Percentiles rank a stretch among this genome's conserved stretches.
Evolutionary conservation across 2,797 vertebrate species (phyloP).

Genomic region (Hemitrygon akajei): DNA sequence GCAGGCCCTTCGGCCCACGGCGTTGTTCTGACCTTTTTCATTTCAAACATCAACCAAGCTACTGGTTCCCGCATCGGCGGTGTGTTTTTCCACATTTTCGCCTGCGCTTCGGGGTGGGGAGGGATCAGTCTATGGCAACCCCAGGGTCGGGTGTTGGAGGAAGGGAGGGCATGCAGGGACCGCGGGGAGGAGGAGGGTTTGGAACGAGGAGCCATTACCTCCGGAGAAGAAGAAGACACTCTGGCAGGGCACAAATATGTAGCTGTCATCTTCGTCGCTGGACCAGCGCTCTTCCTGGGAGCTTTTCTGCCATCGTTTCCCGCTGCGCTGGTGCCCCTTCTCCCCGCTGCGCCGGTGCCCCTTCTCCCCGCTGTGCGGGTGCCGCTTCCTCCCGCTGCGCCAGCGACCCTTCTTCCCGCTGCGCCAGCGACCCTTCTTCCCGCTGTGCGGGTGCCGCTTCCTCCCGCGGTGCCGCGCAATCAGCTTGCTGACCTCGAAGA

Average conservation of each 20-base stretch:
- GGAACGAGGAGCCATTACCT: constrained; percentile 64
- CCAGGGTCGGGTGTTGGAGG: too few species aligned
- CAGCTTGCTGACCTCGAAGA: constrained; percentile 62
- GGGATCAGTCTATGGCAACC: too few species aligned
- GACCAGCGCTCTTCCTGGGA: constrained; percentile 42
- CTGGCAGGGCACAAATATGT: constrained; percentile 65
- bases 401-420: constrained; percentile 42
- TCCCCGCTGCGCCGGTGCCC: too few species aligned
- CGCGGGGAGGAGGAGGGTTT: too few species aligned
- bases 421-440: too few species aligned
- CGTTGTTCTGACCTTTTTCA: background rate
- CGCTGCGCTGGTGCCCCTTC: constrained; percentile 44
- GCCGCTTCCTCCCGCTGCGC: constrained; percentile 32
- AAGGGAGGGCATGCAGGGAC: constrained; percentile 38
- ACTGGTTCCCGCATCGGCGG: background rate
- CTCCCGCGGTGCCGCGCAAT: constrained; percentile 40
- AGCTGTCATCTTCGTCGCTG: constrained; percentile 39
- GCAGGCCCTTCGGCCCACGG: background rate
- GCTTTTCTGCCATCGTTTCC: constrained; percentile 53
- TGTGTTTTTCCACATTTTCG: too few species aligned
- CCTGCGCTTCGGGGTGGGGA: too few species aligned
- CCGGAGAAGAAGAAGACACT: constrained; percentile 86
- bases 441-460: too few species aligned
- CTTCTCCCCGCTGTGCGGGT: too few species aligned
- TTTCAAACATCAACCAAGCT: background rate